A percentile compares a stretch with the other conserved stretches of the same genome.
phyloP scores from a whole-genome alignment of 2,888 invertebrate species.

The Euphydryas editha region DNA sequence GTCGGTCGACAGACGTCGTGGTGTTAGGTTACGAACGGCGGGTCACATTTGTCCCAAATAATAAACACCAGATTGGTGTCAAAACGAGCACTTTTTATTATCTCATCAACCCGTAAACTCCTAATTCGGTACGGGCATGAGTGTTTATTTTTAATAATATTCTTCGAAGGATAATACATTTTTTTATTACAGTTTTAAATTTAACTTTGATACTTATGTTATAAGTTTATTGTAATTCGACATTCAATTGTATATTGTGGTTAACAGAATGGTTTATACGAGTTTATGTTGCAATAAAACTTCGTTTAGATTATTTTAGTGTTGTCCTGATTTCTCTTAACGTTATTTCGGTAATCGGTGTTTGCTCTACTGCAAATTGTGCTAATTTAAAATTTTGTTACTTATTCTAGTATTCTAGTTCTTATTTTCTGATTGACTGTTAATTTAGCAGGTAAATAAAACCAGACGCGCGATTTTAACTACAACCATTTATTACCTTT shows the following conservation, averaged over 20 bases:
- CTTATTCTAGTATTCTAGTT: conserved; percentile 16
- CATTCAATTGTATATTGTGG: conserved; percentile 55
- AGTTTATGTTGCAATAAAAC: conserved; percentile 66
- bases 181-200: conserved; percentile 58
- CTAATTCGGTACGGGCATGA: conserved; percentile 53
- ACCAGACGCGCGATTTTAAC: neutral
- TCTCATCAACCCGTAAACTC: conserved; percentile 75
- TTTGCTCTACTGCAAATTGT: conserved; percentile 51
- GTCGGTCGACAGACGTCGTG: conserved; percentile 73
- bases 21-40: conserved; percentile 72
- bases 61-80: conserved; percentile 82
- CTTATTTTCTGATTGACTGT: conserved; percentile 13
- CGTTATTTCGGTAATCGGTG: conserved; percentile 52
- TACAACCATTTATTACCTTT: neutral
- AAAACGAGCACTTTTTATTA: conserved; percentile 81
- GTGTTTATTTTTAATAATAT: conserved; percentile 76
- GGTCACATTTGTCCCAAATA: conserved; percentile 81
- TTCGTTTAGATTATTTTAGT: conserved; percentile 56
- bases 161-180: conserved; percentile 62
- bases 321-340: conserved; percentile 57
- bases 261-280: conserved; percentile 54
- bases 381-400: conserved; percentile 36
- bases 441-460: neutral
- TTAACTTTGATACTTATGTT: conserved; percentile 47
- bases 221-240: conserved; percentile 52